Evolutionary conservation across 2,113 vertebrate genomes (phyloP), one percentile per base, ranked within the genome.

Genomic region (Gadus macrocephalus): DNA sequence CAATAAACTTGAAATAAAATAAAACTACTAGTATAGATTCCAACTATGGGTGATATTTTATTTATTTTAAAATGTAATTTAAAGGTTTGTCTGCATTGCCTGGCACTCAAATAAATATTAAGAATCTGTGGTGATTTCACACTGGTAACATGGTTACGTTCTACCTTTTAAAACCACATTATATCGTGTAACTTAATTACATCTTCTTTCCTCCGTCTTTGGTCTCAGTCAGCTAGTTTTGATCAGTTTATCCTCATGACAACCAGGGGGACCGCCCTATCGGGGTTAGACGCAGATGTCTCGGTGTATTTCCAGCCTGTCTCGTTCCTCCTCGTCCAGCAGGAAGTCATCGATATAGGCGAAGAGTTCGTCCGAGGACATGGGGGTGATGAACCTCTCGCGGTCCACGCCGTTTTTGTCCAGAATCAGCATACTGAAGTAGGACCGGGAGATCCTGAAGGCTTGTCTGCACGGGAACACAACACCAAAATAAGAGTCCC

Each of bases 371-470:
- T 95, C 94, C 0, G 95, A 93, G 35, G 88, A 88, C 16, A 91
- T 65, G 0, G 96, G 94, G 58, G 81, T 71, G 71, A 95, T 90
- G 85, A 94, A 98, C 77, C 96, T 95, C 76, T 98, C 97, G 0
- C 94, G 91, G 88, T 98, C 97, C 0, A 83, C 53, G 1, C 95
- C 94, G 0, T 88, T 89, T 76, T 96, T 90, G 85, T 98, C 96
- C 81, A 99, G 89, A 77, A 99, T 89, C 76, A 98, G 90, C 81
- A 95, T 92, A 67, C 92, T 96, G 91, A 98, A 99, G 80, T 94
- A 94, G 25, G 83, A 91, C 5, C 91, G 89, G 31, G 94, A 94
- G 79, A 99, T 92, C 66, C 82, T 92, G 82, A 96, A 91, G 19
- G 81, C 91, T 73, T 95, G 95, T 85, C 97, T 98, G 83, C 16